Base-by-base conservation (phyloP, 2,888 invertebrate genomes). In the Amphipoea oculea region DNA sequence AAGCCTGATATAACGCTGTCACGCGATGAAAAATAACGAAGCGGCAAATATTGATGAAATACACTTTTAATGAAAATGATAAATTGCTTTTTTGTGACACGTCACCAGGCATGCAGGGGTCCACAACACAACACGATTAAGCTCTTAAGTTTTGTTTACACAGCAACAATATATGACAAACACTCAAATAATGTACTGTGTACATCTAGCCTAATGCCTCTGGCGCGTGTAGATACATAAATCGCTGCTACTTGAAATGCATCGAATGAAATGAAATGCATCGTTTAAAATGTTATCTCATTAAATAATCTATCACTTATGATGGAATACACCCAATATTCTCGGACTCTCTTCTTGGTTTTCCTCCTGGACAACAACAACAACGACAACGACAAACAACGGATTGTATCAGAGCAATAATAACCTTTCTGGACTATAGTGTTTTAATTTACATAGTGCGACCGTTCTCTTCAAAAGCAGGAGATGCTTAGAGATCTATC, bases 21-120 rank as follows among this genome's bases (percentile, higher is more conserved):
- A 65, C 63, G 12, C 48, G 60, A 86, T 71, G 29, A 76, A 73
- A 74, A 79, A 86, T 84, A 73, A 76, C 85, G 68, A 69, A 63
- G 36, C n/a, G 36, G 20, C 62, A 76, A 84, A 74, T 80, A 84
- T 76, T 84, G 78, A 73, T 84, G 78, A 73, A 73, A 76, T 76
- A 74, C 67, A 73, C n/a, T 80, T 80, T 84, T 76, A 72, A 87
- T 84, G 48, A 63, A 84, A 76, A 87, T 87, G 84, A 86, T 87
- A 74, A 84, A 85, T 85, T 84, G 84, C 62, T 87, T 73, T 57
- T 70, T 72, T 66, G 67, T 76, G 67, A 74, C 71, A 68, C 54
- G 68, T 73, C 75, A 65, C 45, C 36, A 2, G 66, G 51, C 23
- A 70, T 36, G 29, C 42, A n/a, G 70, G 63, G 66, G 60, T 23